Conservation (phyloP, 2,113 vertebrate species). For the Barbus barbus region DNA sequence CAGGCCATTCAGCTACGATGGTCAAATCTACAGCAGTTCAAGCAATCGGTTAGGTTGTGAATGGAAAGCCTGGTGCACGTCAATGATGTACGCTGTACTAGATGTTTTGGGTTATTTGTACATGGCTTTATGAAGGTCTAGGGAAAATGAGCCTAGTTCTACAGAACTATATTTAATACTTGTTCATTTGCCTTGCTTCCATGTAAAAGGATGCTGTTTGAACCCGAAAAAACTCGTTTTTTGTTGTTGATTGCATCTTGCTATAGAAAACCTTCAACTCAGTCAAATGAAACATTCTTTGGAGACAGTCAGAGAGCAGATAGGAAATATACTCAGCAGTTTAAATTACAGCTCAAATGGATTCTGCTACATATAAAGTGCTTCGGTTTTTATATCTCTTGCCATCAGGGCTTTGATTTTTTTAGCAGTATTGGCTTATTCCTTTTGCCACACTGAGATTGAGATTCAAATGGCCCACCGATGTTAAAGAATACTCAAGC, state of each 20-base stretch:
- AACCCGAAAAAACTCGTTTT: not conserved
- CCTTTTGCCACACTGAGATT: slow-evolving; percentile 17
- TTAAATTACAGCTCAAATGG: slow-evolving; percentile 50
- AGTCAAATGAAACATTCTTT: slow-evolving; percentile 40
- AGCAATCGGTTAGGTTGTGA: slow-evolving; percentile 25
- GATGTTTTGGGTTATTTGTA: slow-evolving; percentile 38
- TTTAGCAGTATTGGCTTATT: slow-evolving; percentile 27
- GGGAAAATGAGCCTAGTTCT: not conserved
- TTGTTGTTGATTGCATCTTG: slow-evolving; percentile 26
- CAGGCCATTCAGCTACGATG: slow-evolving; percentile 15
- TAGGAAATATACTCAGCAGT: slow-evolving; percentile 20
- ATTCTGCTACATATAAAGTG: slow-evolving; percentile 57
- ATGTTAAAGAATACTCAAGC: slow-evolving; percentile 10
- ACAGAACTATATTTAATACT: not conserved
- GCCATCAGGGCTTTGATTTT: slow-evolving; percentile 6
- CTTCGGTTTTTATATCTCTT: slow-evolving; percentile 49
- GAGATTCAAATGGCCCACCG: slow-evolving; percentile 16
- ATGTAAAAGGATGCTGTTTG: not conserved
- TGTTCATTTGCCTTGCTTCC: not conserved
- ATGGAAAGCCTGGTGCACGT: not conserved
- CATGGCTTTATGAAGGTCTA: too few species aligned
- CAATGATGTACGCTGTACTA: not conserved
- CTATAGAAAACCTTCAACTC: slow-evolving; percentile 22
- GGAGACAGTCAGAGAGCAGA: slow-evolving; percentile 14
- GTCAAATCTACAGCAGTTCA: slow-evolving; percentile 19